These are phyloP conservation scores for Cerceris rybyensis DNA, from an alignment of 2,888 invertebrate genomes.

Conservation along the genomic window DNA sequence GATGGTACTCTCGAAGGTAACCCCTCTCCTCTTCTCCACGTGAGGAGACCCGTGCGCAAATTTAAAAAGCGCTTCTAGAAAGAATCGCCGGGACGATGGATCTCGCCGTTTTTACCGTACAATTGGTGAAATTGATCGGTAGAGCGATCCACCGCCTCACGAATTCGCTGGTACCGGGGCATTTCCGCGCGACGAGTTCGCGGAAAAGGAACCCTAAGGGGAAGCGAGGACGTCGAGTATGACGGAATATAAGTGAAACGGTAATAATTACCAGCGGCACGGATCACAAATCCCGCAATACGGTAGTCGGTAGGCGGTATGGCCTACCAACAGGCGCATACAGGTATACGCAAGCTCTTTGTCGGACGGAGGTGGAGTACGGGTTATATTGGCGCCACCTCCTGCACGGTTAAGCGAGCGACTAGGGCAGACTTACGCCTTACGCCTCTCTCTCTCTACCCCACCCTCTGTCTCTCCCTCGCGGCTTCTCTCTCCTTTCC, in stretches of 20 bases:
- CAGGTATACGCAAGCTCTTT: slow-evolving; percentile 79
- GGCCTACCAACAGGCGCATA: slow-evolving; percentile 68
- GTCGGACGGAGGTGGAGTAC: slow-evolving; percentile 67
- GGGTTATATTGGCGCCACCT: slow-evolving; percentile 83
- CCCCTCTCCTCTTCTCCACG: no score
- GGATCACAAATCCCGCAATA: slow-evolving; percentile 72
- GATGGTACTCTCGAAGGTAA: no score
- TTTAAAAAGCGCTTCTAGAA: no score
- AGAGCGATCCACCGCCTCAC: no score
- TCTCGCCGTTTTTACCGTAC: no score
- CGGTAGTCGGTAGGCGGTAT: slow-evolving; percentile 69
- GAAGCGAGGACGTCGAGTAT: slow-evolving; percentile 10
- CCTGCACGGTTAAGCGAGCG: slow-evolving; percentile 85
- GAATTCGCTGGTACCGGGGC: no score
- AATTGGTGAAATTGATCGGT: no score
- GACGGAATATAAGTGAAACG: slow-evolving; percentile 67
- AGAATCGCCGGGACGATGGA: no score
- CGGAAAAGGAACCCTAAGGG: neutral
- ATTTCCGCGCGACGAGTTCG: neutral
- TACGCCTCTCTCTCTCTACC: slow-evolving; percentile 83
- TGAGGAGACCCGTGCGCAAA: no score
- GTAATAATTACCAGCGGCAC: slow-evolving; percentile 72
- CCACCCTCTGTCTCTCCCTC: slow-evolving; percentile 77
- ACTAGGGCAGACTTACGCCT: slow-evolving; percentile 81
- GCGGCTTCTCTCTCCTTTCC: slow-evolving; percentile 82